Evolutionary conservation across 2,888 invertebrate species (phyloP).

Genomic region (Dryobota labecula): DNA sequence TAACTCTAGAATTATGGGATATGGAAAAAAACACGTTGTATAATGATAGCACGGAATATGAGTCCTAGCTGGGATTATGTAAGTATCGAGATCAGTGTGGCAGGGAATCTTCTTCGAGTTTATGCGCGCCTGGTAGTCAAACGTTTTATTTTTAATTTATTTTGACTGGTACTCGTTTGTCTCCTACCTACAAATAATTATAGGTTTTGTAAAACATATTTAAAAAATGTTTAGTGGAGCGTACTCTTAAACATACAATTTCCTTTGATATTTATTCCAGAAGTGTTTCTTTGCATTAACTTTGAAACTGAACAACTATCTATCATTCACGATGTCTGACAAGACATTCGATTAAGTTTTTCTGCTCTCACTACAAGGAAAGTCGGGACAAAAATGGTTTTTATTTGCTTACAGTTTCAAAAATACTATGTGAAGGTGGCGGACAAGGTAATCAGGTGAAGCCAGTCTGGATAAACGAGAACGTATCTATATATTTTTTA

Average conservation of each 20-base stretch:
- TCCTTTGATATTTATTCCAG: slow-evolving; percentile 5
- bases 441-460: not conserved
- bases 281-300: slow-evolving; percentile 6
- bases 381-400: slow-evolving; percentile 13
- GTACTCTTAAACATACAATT: not conserved
- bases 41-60: too few relatives aligned
- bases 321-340: slow-evolving; percentile 28
- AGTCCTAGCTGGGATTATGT: too few relatives aligned
- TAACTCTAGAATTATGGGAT: too few relatives aligned
- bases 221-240: not conserved
- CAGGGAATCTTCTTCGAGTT: not conserved
- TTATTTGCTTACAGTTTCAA: slow-evolving; percentile 2
- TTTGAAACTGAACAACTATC: not conserved
- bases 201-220: not conserved
- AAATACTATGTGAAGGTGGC: not conserved
- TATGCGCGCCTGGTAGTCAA: not conserved
- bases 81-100: too few relatives aligned
- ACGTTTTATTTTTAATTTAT: not conserved
- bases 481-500: too few relatives aligned
- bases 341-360: slow-evolving; percentile 35
- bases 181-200: too few relatives aligned
- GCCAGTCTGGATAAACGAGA: not conserved
- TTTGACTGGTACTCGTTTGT: accelerated
- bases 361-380: slow-evolving; percentile 26
- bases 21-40: too few relatives aligned